Evolutionary conservation across 2,888 invertebrate species (phyloP), one percentile per base, ranked within the genome.

Genomic region (Psylliodes chrysocephalus): DNA sequence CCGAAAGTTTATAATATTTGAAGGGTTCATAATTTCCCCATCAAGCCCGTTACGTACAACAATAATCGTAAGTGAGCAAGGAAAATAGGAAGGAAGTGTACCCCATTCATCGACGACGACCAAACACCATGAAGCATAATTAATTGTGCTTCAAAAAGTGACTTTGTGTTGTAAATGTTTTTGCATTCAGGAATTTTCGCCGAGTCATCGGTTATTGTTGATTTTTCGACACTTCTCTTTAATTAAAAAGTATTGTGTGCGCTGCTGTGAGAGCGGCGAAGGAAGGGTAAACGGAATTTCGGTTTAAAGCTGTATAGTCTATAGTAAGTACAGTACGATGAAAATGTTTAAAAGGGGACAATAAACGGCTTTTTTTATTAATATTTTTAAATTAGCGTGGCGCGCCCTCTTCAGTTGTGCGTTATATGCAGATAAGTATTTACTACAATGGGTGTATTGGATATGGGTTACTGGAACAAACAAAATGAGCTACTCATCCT

Each of bases 121-220:
- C 82, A 81, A 81, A 77, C 78, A 81, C 80, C 81, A 81, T 82
- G 82, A 82, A 82, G 82, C 81, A 80, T 82, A 81, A 82, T 82
- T 82, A 82, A 82, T 82, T 76, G 82, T 79, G 77, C 79, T 80
- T 79, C 78, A 79, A 78, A 77, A 77, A 77, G 71, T 74, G 70
- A 75, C 73, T 76, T 78, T 77, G 76, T 75, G 65, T 70, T 68
- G 68, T 70, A 67, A 70, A 70, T 67, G 70, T 67, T 70, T 68
- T 66, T 64, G 66, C 67, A 60, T 70, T 69, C 60, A 57, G 49
- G 38, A 60, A 64, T 55, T 63, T 62, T 63, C 30, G 68, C 30
- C 28, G 14, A 64, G 70, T 70, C 70, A 70, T 68, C 70, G 46
- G 44, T 49, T 60, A 66, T 67, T 68, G 67, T 70, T 62, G 60